Evolutionary conservation across 35 echinoderm and acorn worm genomes (phyloP), one percentile per base, ranked within the genome.

Genomic region (Nesometra sesokonis): DNA sequence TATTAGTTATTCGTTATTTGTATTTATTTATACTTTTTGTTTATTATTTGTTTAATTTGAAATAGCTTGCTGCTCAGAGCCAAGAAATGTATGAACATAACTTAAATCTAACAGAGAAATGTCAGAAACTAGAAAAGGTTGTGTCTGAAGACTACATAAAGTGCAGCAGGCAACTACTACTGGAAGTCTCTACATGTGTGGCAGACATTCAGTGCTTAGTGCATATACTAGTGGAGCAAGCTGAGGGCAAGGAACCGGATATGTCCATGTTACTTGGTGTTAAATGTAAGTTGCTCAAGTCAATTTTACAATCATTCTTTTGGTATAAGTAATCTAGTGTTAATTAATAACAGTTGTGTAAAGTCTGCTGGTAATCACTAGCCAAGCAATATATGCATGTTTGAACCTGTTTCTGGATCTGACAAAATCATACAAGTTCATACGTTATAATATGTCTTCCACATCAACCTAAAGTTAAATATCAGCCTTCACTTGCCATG

Each of bases 11-110:
- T n/a, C n/a, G n/a, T n/a, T n/a, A 43, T 43, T 43, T 43, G 4
- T 43, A 7, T 43, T 43, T 43, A 43, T 7, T 43, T 43, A 43
- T 43, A 7, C 38, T 7, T 43, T 7, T 43, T 4, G 38, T 43
- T 43, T 43, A 43, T 43, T 43, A 43, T 7, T 43, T 43, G 13
- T 43, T 43, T 43, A 43, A 43, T 7, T 43, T 43, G 4, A 13
- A 43, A 77, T 86, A 99, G 96, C 78, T 99, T 11, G 81, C 92
- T 36, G 86, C 81, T n/a, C 89, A 99, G 77, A 99, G 90, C 80
- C 96, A 99, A 82, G 96, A 99, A 32, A 37, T 99, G 21, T 88
- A 94, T 17, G 88, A 91, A 27, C 85, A 91, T 82, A 99, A 94
- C 29, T 77, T 99, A 23, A 90, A 82, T 57, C 85, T 94, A 19